Base-by-base conservation (phyloP, 1,140 invertebrate genomes). In the Pogonomyrmex californicus region DNA sequence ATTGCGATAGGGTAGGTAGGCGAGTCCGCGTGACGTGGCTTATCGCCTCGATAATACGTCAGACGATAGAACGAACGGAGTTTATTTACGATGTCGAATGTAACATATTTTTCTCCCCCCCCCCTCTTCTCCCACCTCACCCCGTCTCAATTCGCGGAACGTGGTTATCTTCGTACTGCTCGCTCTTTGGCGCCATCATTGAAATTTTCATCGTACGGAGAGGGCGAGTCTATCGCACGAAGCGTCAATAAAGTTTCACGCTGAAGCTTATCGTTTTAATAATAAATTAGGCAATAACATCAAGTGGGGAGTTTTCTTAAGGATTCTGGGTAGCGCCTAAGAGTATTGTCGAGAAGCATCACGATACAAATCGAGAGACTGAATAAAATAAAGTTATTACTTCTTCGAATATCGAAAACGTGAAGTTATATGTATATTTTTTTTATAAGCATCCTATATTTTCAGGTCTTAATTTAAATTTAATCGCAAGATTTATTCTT, bases 31-130 rank as follows among this genome's bases (percentile, higher is more conserved):
- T 65, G 58, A 30, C 60, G 30, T 9, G 17, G 33, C n/a, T 76
- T 60, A 30, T 30, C 33, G 44, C 17, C 36, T 2, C 44, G n/a
- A 54, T 79, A 54, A 66, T 79, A 68, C 65, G n/a, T 79, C 44
- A 14, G 1, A 63, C 38, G 41, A 49, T 38, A 73, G 23, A 23
- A 54, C 49, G 49, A 54, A n/a, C 30, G 4, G 30, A 58, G 73
- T 41, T 76, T 41, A 75, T 75, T 75, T 76, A 23, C 36, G 51
- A 58, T n/a, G 12, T 41, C 10, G 49, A 5, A 75, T 41, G 17
- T 23, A 41, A 58, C 51, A 56, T 75, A 23, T 23, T 23, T 23
- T 23, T 23, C 23, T 23, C 23, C n/a, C 12, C 2, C 62, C 12
- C 4, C 41, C 14, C 5, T 7, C 12, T 63, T 12, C 30, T 7